Evolutionary conservation across 2,797 vertebrate species (phyloP).

Genomic region (Melanotaenia parkinsoni): DNA sequence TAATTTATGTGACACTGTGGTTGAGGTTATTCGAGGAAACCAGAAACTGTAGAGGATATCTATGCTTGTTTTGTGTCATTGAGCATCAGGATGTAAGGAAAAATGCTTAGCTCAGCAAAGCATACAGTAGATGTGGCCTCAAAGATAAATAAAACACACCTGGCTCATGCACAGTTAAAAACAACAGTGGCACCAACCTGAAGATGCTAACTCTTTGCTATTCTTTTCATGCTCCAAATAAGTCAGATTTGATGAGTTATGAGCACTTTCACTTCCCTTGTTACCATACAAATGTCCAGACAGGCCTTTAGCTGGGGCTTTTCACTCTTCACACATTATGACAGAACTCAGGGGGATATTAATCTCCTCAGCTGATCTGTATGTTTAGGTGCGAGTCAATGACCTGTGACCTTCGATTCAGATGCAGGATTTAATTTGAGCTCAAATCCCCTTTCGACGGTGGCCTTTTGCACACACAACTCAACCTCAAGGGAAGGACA

Average conservation of each 20-base stretch:
- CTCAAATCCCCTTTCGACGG: conserved; percentile 32
- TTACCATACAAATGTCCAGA: conserved; percentile 50
- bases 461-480: conserved; percentile 64
- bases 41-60: conserved; percentile 4
- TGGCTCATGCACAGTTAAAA: neutral
- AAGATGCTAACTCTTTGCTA: conserved; percentile 21
- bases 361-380: conserved; percentile 51
- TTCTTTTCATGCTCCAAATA: conserved; percentile 39
- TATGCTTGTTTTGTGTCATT: conserved; percentile 29
- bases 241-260: conserved; percentile 29
- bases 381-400: conserved; percentile 35
- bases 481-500: conserved; percentile 74
- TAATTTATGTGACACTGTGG: conserved; percentile 43
- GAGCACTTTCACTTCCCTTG: conserved; percentile 38
- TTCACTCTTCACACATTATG: conserved; percentile 42
- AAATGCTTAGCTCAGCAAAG: conserved; percentile 14
- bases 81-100: conserved; percentile 2
- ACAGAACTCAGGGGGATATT: conserved; percentile 39
- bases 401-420: conserved; percentile 56
- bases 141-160: neutral
- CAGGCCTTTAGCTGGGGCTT: conserved; percentile 34
- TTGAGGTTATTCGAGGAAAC: conserved; percentile 27
- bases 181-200: neutral
- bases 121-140: conserved; percentile 7
- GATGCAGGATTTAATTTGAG: conserved; percentile 61